Evolutionary conservation across 1,140 invertebrate species (phyloP).

Genomic region (Bombus waltoni): DNA sequence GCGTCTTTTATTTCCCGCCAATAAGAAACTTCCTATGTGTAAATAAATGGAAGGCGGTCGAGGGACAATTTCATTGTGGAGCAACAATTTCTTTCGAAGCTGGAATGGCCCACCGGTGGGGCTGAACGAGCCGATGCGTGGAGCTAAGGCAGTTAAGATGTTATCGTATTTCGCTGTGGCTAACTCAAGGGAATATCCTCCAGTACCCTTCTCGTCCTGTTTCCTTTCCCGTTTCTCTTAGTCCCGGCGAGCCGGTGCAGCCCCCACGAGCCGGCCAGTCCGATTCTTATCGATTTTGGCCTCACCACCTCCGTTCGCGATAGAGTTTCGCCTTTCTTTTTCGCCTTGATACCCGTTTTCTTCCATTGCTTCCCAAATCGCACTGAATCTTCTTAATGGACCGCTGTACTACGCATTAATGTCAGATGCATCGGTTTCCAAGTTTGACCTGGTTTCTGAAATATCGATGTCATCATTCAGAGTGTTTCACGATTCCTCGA

Average conservation of each 20-base stretch:
- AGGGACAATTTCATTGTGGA: slow-evolving; percentile 23
- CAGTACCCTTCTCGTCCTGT: slow-evolving; percentile 34
- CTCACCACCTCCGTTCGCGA: slow-evolving; percentile 44
- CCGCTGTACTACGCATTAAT: slow-evolving; percentile 47
- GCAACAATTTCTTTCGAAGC: slow-evolving; percentile 49
- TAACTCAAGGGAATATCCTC: slow-evolving; percentile 56
- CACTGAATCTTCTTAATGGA: slow-evolving; percentile 58
- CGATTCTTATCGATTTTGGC: slow-evolving; percentile 62
- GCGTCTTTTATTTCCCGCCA: background rate
- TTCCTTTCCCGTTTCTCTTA: slow-evolving; percentile 11
- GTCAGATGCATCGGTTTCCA: slow-evolving; percentile 34
- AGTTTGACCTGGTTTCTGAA: slow-evolving; percentile 30
- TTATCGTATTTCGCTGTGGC: slow-evolving; percentile 61
- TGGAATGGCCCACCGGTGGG: slow-evolving; percentile 48
- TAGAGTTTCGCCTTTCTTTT: slow-evolving; percentile 30
- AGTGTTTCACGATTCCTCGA: background rate
- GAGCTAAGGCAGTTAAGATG: slow-evolving; percentile 66
- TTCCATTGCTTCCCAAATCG: slow-evolving; percentile 29
- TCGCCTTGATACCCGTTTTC: slow-evolving; percentile 5
- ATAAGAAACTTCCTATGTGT: background rate
- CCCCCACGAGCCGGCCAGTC: slow-evolving; percentile 26
- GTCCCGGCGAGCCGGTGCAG: background rate
- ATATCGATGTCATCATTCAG: background rate
- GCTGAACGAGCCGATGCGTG: slow-evolving; percentile 34
- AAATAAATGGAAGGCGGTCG: background rate